These are phyloP conservation scores for Canis aureus DNA, from an alignment of 2,113 vertebrate genomes.

Conservation along the genomic window DNA sequence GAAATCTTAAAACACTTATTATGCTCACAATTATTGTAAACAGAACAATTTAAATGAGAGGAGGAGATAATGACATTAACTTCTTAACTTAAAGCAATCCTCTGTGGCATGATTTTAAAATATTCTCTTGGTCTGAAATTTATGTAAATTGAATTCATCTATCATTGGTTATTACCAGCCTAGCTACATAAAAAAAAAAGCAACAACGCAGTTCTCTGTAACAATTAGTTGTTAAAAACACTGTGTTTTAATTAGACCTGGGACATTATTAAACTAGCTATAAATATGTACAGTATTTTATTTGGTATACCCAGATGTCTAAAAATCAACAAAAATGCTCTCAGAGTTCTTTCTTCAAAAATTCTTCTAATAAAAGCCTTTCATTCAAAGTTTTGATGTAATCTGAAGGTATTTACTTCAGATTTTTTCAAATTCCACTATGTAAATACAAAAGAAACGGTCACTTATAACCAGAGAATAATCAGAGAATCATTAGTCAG, in stretches of 20 bases:
- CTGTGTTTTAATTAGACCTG: slow-evolving; percentile 94
- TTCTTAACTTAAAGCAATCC: slow-evolving; percentile 97
- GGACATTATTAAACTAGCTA: slow-evolving; percentile 86
- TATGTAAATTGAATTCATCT: slow-evolving; percentile 99
- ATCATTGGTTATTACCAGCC: slow-evolving; percentile 96
- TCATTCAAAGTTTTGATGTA: slow-evolving; percentile 63
- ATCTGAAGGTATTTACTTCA: background rate
- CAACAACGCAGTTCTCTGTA: slow-evolving; percentile 92
- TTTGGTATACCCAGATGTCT: slow-evolving; percentile 75
- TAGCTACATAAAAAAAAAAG: slow-evolving; percentile 87
- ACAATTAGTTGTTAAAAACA: slow-evolving; percentile 95
- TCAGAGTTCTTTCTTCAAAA: slow-evolving; percentile 58
- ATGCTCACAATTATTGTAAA: slow-evolving; percentile 95
- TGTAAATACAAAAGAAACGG: background rate
- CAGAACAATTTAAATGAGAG: slow-evolving; percentile 93
- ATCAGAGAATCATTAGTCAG: background rate
- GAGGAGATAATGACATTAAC: slow-evolving; percentile 98
- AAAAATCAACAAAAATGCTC: slow-evolving; percentile 65
- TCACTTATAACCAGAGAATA: slow-evolving; percentile 28
- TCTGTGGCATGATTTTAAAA: slow-evolving; percentile 95
- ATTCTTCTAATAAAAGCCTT: slow-evolving; percentile 45
- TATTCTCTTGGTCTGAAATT: slow-evolving; percentile 96
- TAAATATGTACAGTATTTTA: slow-evolving; percentile 89
- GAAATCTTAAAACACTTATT: slow-evolving; percentile 94
- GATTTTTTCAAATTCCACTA: background rate